Evolutionary conservation across 2,113 vertebrate genomes (phyloP).

Genomic region (Gavialis gangeticus): DNA sequence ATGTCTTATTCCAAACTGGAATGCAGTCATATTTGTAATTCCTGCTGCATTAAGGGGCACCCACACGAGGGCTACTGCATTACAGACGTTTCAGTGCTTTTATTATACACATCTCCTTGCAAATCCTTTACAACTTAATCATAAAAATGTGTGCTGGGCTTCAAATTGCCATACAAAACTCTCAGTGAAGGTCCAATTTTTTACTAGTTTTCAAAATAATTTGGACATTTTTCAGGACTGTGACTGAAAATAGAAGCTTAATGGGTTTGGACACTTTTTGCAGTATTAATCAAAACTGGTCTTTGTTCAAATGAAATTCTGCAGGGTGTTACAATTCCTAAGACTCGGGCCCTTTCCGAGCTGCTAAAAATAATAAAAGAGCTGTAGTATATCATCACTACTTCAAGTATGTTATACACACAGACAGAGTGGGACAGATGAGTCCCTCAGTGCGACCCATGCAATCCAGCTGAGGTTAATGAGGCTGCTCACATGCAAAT

Average conservation of each 20-base stretch:
- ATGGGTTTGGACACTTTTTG: not conserved
- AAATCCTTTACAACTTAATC: conserved; percentile 8
- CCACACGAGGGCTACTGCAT: not conserved
- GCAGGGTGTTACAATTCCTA: not conserved
- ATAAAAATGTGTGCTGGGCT: not conserved
- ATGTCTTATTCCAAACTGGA: not conserved
- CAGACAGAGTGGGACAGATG: not conserved
- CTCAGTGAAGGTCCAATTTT: not conserved
- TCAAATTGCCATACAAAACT: not conserved
- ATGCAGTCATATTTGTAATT: not conserved
- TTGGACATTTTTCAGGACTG: not conserved
- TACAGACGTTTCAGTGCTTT: not conserved
- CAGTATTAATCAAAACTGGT: not conserved
- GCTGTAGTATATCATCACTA: not conserved
- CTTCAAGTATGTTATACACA: not conserved
- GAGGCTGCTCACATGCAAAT: rapidly evolving
- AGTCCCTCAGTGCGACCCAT: not conserved
- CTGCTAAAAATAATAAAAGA: not conserved
- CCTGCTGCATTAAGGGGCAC: rapidly evolving
- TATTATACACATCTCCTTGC: not conserved
- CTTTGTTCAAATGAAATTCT: not conserved
- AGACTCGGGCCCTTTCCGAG: not conserved
- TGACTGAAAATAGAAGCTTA: not conserved
- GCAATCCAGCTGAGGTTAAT: not conserved
- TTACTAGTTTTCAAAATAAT: conserved; percentile 36